Conservation (phyloP, 1,140 invertebrate species). For the Probaryconus sp. region DNA sequence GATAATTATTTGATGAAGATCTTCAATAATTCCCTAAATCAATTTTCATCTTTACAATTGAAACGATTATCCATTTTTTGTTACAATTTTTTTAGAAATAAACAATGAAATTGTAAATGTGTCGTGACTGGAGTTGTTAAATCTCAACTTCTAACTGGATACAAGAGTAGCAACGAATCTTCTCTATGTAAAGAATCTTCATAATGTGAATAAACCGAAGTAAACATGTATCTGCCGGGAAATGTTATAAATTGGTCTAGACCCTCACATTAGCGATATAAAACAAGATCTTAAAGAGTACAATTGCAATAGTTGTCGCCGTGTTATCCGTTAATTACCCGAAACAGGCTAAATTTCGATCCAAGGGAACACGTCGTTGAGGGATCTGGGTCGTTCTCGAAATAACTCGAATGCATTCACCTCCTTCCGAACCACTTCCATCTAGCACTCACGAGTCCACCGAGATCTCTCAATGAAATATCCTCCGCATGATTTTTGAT, state of each 20-base stretch:
- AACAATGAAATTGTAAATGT: too few species aligned
- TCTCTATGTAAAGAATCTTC: slow-evolving; percentile 24
- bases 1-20: too few species aligned
- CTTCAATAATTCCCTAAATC: too few species aligned
- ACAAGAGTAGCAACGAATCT: too few species aligned
- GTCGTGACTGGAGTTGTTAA: too few species aligned
- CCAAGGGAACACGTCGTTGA: slow-evolving; percentile 65
- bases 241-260: slow-evolving; percentile 55
- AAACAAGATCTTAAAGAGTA: slow-evolving; percentile 27
- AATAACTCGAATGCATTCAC: slow-evolving; percentile 75
- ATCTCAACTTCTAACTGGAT: too few species aligned
- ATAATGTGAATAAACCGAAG: slow-evolving; percentile 35
- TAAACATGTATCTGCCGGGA: slow-evolving; percentile 24
- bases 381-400: slow-evolving; percentile 75
- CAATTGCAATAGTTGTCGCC: slow-evolving; percentile 61
- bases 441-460: slow-evolving; percentile 29
- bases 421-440: slow-evolving; percentile 55
- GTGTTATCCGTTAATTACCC: slow-evolving; percentile 74
- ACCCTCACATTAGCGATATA: slow-evolving; percentile 29
- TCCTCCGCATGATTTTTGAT: slow-evolving; percentile 40
- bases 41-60: too few species aligned
- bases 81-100: too few species aligned
- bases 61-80: too few species aligned
- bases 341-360: slow-evolving; percentile 72
- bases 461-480: slow-evolving; percentile 62